Evolutionary conservation across 2,113 vertebrate genomes (phyloP), one percentile per base, ranked within the genome.

Genomic region (Perognathus longimembris): DNA sequence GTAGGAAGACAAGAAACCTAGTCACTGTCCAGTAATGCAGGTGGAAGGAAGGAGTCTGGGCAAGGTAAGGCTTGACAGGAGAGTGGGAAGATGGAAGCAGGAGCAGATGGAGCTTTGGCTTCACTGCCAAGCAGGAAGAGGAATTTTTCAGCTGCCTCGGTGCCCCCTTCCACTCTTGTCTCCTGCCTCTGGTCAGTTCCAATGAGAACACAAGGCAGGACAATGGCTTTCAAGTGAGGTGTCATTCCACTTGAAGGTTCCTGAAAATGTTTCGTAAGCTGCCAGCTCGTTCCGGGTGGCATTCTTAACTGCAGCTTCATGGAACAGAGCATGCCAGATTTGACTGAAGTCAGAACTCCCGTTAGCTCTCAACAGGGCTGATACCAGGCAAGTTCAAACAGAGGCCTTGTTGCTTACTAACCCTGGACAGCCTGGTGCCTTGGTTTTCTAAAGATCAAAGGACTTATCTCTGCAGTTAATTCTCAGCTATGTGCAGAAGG

Each of bases 341-440:
- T 69, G 54, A 84, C 76, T n/a, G 1, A 21, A 76, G 21, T 85
- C 42, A 26, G 66, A 15, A 69, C 66, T 40, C 30, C 80, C 36
- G 50, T 74, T 38, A 22, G 82, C 64, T 77, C 89, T 26, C 67
- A 73, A 88, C 61, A 90, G 85, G 90, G 79, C 67, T 15, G 76
- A 74, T 91, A 50, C 83, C 78, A 90, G 91, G 45, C 95, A 94
- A 93, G 96, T 94, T 93, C 69, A 54, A 89, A 94, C 94, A 84
- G 5, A 90, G 40, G 69, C 17, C 3, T 7, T 73, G 92, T 42
- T 80, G 93, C 90, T 95, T 77, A 14, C 88, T 79, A 92, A 94
- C 90, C 90, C 88, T 77, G 79, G 75, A 93, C 71, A 1, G 90
- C 92, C 83, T 18, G 50, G 85, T 73, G 85, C 79, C 85, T 86